phyloP scores from a whole-genome alignment of 2,797 vertebrate species.

The Gadopsis bispinosus region DNA sequence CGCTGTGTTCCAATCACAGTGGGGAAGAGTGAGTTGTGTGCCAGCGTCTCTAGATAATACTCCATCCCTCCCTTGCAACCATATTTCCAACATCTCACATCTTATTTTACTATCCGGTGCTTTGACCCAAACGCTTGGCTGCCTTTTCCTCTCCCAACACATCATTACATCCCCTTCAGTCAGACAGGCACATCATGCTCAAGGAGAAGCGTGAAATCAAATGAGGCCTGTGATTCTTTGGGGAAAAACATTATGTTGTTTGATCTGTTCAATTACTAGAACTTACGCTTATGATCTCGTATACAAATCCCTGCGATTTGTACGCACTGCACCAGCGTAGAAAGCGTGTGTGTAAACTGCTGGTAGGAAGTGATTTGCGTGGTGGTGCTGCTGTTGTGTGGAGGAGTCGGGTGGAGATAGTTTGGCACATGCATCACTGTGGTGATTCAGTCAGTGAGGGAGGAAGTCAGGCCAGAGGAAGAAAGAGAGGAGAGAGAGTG shows the following conservation, averaged over 20 bases:
- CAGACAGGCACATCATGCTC: slow-evolving; percentile 26
- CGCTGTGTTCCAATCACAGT: slow-evolving; percentile 62
- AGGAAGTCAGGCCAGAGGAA: slow-evolving; percentile 75
- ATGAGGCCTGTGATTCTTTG: slow-evolving; percentile 26
- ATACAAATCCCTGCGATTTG: slow-evolving; percentile 52
- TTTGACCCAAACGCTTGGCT: slow-evolving; percentile 12
- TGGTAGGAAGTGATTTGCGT: slow-evolving; percentile 56
- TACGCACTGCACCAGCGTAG: slow-evolving; percentile 34
- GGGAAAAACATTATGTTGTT: slow-evolving; percentile 38
- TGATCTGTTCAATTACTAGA: slow-evolving; percentile 50
- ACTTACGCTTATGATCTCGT: slow-evolving; percentile 46
- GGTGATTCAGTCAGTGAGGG: slow-evolving; percentile 84
- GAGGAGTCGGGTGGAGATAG: slow-evolving; percentile 79
- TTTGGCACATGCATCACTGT: slow-evolving; percentile 80
- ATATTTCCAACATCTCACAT: slow-evolving; percentile 36
- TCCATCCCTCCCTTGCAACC: slow-evolving; percentile 35
- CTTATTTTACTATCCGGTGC: slow-evolving; percentile 13
- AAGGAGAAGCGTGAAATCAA: slow-evolving; percentile 43
- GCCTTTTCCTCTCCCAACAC: slow-evolving; percentile 8
- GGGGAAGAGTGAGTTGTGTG: slow-evolving; percentile 42
- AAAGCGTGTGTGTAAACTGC: slow-evolving; percentile 45
- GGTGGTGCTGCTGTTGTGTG: slow-evolving; percentile 73
- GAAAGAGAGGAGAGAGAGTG: slow-evolving; percentile 47
- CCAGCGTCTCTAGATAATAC: slow-evolving; percentile 54
- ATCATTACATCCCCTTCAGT: slow-evolving; percentile 36